phyloP scores from a whole-genome alignment of 2,797 vertebrate genomes.

The Tarsius wallacei region DNA sequence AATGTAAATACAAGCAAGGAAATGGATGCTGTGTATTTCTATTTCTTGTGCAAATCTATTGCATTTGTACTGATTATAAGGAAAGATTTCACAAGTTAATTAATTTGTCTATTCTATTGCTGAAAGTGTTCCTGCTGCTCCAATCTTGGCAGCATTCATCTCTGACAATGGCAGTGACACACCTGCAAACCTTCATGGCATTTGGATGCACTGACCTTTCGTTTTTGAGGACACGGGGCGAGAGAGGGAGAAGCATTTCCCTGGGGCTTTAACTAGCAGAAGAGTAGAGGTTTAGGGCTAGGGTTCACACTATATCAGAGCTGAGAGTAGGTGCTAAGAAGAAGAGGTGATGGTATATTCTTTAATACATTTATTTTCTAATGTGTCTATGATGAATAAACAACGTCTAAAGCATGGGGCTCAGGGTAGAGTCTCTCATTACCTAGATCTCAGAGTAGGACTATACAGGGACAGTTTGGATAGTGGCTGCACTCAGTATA shows the following conservation, averaged over 20 bases:
- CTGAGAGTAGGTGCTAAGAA: neutral
- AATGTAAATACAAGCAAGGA: neutral
- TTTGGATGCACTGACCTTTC: neutral
- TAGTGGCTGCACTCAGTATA: neutral
- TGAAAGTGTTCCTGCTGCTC: neutral
- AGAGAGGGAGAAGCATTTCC: neutral
- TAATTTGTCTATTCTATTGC: neutral
- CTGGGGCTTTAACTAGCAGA: neutral
- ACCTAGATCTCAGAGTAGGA: neutral
- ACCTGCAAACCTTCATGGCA: neutral
- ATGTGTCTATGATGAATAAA: neutral
- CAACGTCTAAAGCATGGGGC: neutral
- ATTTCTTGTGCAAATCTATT: neutral
- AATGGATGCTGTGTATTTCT: neutral
- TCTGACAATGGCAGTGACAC: neutral
- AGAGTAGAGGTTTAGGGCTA: neutral
- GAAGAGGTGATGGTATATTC: neutral
- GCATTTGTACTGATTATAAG: neutral
- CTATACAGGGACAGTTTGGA: neutral
- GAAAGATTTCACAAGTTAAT: neutral
- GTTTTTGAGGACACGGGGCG: neutral
- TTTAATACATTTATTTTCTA: neutral
- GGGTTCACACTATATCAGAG: neutral
- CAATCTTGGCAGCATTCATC: neutral
- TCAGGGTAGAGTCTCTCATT: neutral